Base-by-base conservation (phyloP, 1,140 invertebrate genomes). In the Brachionus koreanus region DNA sequence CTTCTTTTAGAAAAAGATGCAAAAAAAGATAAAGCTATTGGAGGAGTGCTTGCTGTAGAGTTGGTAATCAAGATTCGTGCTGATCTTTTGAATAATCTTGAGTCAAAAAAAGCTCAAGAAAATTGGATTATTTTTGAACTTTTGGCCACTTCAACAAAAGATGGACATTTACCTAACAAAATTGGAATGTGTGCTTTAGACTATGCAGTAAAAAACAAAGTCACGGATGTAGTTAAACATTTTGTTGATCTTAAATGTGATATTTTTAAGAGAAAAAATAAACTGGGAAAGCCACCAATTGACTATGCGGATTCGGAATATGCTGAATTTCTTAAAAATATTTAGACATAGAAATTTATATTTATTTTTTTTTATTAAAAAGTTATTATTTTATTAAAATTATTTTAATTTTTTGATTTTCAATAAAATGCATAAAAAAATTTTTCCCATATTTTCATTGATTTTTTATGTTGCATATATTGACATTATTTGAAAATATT, bases 181-280 rank as follows among this genome's bases (percentile, higher is more conserved):
- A 46, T 25, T 23, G 69, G 69, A 43, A 46, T 46, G 42, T 46
- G 39, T 25, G 19, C 42, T 10, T 12, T 74, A 35, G 69, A 74
- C 25, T 74, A 74, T 74, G 69, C 69, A 13, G 42, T 74, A 43
- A 74, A 74, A 19, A 46, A 25, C 25, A 74, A 74, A 46, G 16
- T 74, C 5, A 74, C 39, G 4, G 42, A 46, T 74, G 69, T 33
- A 29, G 25, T 74, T 46, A 16, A 74, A 46, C 39, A 74, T 74
- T 74, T 74, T 74, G 37, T 74, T 43, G 13, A 2, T 13, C 23
- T 74, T 3, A 74, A 74, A 46, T 46, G 69, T 74, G 69, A 74
- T 46, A 43, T 74, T 25, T 74, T 74, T 29, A 74, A 74, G 19
- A 12, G 42, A 13, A 74, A 74, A 74, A 74, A 74, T 74, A 74